phyloP scores from a whole-genome alignment of 2,113 vertebrate genomes.

The Oryzias woworae region DNA sequence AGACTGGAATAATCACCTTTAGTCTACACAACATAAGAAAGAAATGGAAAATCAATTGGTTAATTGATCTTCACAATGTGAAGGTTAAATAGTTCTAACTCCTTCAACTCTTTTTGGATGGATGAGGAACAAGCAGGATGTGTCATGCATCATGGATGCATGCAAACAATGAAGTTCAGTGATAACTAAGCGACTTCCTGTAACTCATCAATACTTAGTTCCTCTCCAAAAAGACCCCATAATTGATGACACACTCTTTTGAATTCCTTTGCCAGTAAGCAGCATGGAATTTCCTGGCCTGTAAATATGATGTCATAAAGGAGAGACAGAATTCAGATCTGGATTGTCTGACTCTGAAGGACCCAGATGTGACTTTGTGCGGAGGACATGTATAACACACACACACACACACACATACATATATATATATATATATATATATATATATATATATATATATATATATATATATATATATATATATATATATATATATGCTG shows the following conservation, averaged over 20 bases:
- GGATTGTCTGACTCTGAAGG: constrained; percentile 55
- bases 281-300: constrained; percentile 52
- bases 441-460: too few relatives aligned
- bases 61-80: constrained; percentile 11
- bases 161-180: constrained; percentile 8
- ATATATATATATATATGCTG: constrained; percentile 19
- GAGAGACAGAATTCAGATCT: constrained; percentile 48
- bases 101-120: constrained; percentile 16
- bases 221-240: constrained; percentile 59
- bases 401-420: constrained; percentile 17
- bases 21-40: constrained; percentile 23
- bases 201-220: constrained; percentile 31
- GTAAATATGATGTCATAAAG: constrained; percentile 52
- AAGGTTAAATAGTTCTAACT: constrained; percentile 25
- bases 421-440: too few relatives aligned
- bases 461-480: not conserved
- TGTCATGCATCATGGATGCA: constrained; percentile 1
- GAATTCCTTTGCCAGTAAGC: constrained; percentile 34
- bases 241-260: constrained; percentile 12
- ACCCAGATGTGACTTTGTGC: constrained; percentile 68
- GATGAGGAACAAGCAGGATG: constrained; percentile 28
- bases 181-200: constrained; percentile 19
- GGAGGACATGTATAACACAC: constrained; percentile 51
- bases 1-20: constrained; percentile 21
- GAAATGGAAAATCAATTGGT: constrained; percentile 33